Base-by-base conservation (phyloP, 2,888 invertebrate genomes). In the Elgonia sp. region DNA sequence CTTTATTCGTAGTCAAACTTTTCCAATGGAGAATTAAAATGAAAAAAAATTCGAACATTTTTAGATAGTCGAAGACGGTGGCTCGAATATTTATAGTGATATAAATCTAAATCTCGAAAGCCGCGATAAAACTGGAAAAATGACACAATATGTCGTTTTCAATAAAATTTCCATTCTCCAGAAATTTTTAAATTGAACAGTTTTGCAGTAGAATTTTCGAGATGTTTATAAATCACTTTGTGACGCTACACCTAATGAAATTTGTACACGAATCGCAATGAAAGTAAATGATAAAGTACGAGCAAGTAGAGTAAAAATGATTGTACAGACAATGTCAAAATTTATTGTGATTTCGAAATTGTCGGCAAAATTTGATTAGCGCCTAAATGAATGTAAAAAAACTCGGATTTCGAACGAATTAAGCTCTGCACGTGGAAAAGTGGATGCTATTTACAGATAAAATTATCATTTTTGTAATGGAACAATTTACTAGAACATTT, bases 1-100 rank as follows among this genome's bases (percentile, higher is more conserved):
- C 12, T 62, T 62, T 62, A 37, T 62, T 37, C 21, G 21, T 21
- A 37, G 6, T n/a, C n/a, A n/a, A n/a, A n/a, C n/a, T 7, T 14
- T n/a, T 14, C n/a, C 5, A 40, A 29, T 39, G 37, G 62, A 62
- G 76, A 62, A 29, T 29, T 29, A 29, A 29, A 29, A 29, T 29
- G 5, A 29, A 29, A 1, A 29, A 29, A 1, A 29, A 29, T 29
- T 29, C 29, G 29, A 29, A 29, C 29, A 1, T 29, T 29, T 29
- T 29, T 29, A 29, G 29, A 29, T 29, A 29, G 29, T 29, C 29
- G 29, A 29, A 29, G 40, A n/a, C 10, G 10, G 18, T 37, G 82
- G 91, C 92, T 93, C 91, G 89, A 90, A 92, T 92, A 89, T 93
- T 93, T 93, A 91, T 93, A 93, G 92, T 85, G 88, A 92, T 92